These are phyloP conservation scores for Macrotus californicus DNA, from an alignment of 2,113 vertebrate genomes.

Conservation along the genomic window DNA sequence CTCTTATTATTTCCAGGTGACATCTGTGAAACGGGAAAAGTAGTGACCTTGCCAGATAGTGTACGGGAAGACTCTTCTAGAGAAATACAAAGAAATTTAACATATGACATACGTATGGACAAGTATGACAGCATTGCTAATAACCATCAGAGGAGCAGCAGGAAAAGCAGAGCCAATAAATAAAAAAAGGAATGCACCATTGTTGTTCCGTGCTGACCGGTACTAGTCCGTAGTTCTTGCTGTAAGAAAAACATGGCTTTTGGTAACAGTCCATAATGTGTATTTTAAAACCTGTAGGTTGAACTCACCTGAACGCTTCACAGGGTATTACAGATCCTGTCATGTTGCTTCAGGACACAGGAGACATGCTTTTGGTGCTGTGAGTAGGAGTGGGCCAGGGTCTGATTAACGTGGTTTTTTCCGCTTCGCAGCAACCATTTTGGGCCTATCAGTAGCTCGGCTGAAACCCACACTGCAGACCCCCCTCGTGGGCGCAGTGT, in stretches of 20 bases:
- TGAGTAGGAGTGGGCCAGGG: not conserved
- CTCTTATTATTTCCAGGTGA: not conserved
- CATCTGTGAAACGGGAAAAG: not conserved
- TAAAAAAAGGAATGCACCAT: not conserved
- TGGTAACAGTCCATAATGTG: not conserved
- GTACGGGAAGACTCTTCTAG: not conserved
- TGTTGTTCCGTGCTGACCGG: not conserved
- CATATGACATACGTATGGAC: not conserved
- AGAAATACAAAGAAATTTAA: not conserved
- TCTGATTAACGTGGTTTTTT: not conserved
- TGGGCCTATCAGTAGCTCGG: slow-evolving; percentile 37
- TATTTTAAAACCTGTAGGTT: not conserved
- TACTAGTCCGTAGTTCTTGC: not conserved
- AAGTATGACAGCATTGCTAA: not conserved
- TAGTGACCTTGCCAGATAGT: not conserved
- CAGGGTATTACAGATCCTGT: not conserved
- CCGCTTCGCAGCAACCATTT: slow-evolving; percentile 41
- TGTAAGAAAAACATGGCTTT: not conserved
- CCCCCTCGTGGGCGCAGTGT: not conserved
- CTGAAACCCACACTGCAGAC: slow-evolving; percentile 16
- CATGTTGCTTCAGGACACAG: not conserved
- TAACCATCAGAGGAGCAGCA: not conserved
- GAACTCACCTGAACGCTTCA: not conserved
- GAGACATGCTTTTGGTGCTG: not conserved
- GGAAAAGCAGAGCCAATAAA: not conserved